Base-by-base conservation (phyloP, 1,140 invertebrate species). In the Bemisia tabaci region DNA sequence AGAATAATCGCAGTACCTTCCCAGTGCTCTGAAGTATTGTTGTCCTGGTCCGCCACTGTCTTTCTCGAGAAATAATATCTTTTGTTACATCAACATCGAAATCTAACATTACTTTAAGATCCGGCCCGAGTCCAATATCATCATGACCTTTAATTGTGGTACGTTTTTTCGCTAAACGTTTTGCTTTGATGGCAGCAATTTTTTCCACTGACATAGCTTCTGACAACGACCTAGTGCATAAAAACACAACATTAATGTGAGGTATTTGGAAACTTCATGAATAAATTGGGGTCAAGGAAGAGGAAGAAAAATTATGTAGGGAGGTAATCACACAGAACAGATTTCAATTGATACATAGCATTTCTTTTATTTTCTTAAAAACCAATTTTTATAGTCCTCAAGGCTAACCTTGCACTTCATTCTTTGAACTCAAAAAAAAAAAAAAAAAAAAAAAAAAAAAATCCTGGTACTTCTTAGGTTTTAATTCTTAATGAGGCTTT, bases 161-260 rank as follows among this genome's bases (percentile, higher is more conserved):
- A 71, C 95, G 82, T 76, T 98, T 98, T 70, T 95, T 96, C 2
- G 95, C 95, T 72, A 97, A 81, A 79, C 94, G 87, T 80, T 98
- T 98, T 0, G 95, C 95, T 80, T 97, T 97, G 66, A 98, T 95
- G 21, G 94, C 94, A 24, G 95, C 94, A 79, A 98, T 97, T 78
- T 96, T 97, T 76, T 98, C 95, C 11, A 96, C 90, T 1, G 94
- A 94, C 92, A 98, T 94, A 62, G 92, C 90, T 73, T 97, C 94
- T 24, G 93, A 95, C 22, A 98, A 79, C 2, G 94, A 96, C 70
- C 86, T 88, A 71, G 65, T 73, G 74, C 69, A 72, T n/a, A n/a
- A 68, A 62, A 27, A 65, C 60, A 62, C 70, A 69, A 60, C 11
- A 62, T 12, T 2, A 63, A 62, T 26, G 21, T 67, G 24, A 58